A percentile compares a stretch with the other conserved stretches of the same genome.
phyloP scores from a whole-genome alignment of 2,888 invertebrate species.

The Elysia crispata region DNA sequence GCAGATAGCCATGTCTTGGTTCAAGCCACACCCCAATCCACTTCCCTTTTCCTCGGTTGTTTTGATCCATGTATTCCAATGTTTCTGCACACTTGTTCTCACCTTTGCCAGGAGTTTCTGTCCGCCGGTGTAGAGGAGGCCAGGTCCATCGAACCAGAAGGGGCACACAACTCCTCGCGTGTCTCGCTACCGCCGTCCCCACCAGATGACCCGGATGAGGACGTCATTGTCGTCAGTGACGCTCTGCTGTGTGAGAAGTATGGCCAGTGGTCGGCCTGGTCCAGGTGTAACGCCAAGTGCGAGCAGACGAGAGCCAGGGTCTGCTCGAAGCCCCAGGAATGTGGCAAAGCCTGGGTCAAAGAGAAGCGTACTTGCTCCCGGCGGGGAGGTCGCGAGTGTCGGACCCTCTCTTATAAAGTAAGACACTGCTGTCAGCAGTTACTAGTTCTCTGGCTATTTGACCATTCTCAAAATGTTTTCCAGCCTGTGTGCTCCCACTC shows the following conservation, averaged over 20 bases:
- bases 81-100: too few relatives aligned
- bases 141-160: slow-evolving; percentile 39
- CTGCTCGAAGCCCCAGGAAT: slow-evolving; percentile 63
- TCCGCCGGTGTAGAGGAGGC: slow-evolving; percentile 35
- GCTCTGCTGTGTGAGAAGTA: slow-evolving; percentile 62
- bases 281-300: slow-evolving; percentile 71
- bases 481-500: slow-evolving; percentile 87
- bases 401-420: slow-evolving; percentile 47
- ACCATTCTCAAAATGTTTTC: too few relatives aligned
- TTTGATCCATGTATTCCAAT: too few relatives aligned
- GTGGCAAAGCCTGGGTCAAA: slow-evolving; percentile 70
- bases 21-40: too few relatives aligned
- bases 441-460: too few relatives aligned
- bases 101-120: slow-evolving; percentile 47
- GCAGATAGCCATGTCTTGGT: too few relatives aligned
- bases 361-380: slow-evolving; percentile 70
- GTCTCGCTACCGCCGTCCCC: neutral
- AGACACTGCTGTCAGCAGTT: too few relatives aligned
- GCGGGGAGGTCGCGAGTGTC: slow-evolving; percentile 54
- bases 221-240: slow-evolving; percentile 36
- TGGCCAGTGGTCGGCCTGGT: slow-evolving; percentile 72
- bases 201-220: neutral
- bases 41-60: too few relatives aligned
- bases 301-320: slow-evolving; percentile 72
- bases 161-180: neutral